Conservation (phyloP, 2,113 vertebrate genomes). For the Bagarius yarrelli region DNA sequence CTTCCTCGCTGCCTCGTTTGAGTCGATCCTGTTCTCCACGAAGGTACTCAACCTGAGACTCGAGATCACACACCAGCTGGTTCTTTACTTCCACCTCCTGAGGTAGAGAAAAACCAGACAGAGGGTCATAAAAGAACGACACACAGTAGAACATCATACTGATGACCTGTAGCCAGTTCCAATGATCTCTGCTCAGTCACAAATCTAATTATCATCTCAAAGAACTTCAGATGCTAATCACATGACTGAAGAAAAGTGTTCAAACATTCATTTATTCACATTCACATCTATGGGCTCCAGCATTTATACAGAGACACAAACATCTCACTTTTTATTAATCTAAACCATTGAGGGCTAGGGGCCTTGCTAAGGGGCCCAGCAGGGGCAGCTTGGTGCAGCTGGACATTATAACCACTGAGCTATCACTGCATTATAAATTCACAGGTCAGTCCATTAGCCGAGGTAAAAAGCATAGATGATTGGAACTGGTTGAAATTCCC, state of each 20-base stretch:
- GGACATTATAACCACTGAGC: no score
- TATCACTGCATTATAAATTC: no score
- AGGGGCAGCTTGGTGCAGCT: no score
- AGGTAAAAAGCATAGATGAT: not conserved
- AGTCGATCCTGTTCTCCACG: constrained; percentile 82
- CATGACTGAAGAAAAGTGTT: not conserved
- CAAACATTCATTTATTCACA: not conserved
- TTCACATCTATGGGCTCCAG: no score
- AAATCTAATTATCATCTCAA: not conserved
- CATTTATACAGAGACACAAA: no score
- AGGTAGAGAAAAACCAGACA: not conserved
- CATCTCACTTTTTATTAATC: no score
- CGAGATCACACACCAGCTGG: constrained; percentile 80
- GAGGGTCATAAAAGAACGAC: not conserved
- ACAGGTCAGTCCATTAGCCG: not conserved
- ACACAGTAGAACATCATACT: not conserved
- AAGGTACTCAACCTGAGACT: constrained; percentile 84
- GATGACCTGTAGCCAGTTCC: not conserved
- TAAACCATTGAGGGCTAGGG: no score
- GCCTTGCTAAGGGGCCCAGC: no score
- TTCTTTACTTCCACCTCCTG: constrained; percentile 82
- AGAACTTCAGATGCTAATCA: not conserved
- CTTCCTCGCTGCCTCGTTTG: constrained; percentile 81
- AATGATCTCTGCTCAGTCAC: not conserved
- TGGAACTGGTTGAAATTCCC: not conserved